Evolutionary conservation across 2,113 vertebrate species (phyloP).

Genomic region (Callionymus lyra): DNA sequence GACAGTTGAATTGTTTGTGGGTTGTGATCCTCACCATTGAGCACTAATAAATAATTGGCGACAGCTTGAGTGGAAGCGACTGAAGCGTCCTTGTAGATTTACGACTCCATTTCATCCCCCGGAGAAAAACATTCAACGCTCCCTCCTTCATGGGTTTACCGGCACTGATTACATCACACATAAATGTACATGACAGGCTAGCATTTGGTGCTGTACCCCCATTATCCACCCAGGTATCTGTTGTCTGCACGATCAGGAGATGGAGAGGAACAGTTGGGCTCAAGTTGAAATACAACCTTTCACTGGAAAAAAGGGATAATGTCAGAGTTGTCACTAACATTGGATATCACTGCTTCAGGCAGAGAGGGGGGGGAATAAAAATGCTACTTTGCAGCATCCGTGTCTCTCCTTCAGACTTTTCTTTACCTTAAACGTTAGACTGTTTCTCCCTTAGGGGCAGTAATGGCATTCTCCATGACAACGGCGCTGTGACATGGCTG

Average conservation of each 20-base stretch:
- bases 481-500: constrained; percentile 53
- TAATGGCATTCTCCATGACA: constrained; percentile 68
- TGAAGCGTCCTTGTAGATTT: constrained; percentile 14
- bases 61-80: background rate
- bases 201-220: constrained; percentile 20
- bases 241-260: constrained; percentile 26
- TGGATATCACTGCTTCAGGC: constrained; percentile 31
- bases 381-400: constrained; percentile 16
- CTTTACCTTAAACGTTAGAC: constrained; percentile 16
- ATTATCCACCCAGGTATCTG: constrained; percentile 7
- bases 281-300: constrained; percentile 53
- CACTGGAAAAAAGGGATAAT: constrained; percentile 34
- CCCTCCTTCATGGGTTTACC: constrained; percentile 5
- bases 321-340: constrained; percentile 52
- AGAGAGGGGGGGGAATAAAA: constrained; percentile 6
- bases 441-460: constrained; percentile 46
- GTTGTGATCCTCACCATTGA: too few species aligned
- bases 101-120: constrained; percentile 1
- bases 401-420: constrained; percentile 15
- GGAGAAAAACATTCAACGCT: constrained; percentile 9
- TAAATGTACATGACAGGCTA: constrained; percentile 26
- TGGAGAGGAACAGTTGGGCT: constrained; percentile 5
- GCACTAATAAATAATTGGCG: too few species aligned
- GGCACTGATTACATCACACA: constrained; percentile 1
- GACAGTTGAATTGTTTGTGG: too few species aligned